A percentile compares a stretch with the other conserved stretches of the same genome.
These are phyloP conservation scores for Menidia beryllina DNA, from an alignment of 2,113 vertebrate genomes.

Conservation along the genomic window DNA sequence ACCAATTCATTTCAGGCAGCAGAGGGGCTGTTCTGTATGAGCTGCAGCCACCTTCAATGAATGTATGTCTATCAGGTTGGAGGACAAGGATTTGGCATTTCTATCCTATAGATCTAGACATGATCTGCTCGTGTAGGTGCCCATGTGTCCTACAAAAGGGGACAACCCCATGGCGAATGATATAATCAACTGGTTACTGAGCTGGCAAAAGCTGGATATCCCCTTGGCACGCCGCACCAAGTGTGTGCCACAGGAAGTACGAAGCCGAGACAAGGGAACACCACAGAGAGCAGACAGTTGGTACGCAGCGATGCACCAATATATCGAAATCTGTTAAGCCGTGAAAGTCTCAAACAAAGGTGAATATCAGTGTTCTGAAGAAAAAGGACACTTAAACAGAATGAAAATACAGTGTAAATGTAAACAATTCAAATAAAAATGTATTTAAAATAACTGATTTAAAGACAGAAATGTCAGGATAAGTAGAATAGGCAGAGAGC, in stretches of 20 bases:
- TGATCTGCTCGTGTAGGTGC: conserved; percentile 9
- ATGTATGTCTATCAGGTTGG: not conserved
- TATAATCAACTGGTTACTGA: conserved; percentile 66
- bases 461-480: no score
- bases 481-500: not conserved
- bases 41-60: conserved; percentile 19
- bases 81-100: conserved; percentile 2
- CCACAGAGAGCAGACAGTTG: conserved; percentile 57
- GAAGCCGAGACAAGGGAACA: conserved; percentile 50
- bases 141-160: conserved; percentile 14
- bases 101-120: conserved; percentile 24
- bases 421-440: no score
- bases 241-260: conserved; percentile 65
- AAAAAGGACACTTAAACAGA: no score
- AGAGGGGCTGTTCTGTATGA: conserved; percentile 20
- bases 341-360: not conserved
- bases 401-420: no score
- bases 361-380: not conserved
- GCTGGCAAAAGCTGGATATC: conserved; percentile 69
- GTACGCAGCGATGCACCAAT: conserved; percentile 21
- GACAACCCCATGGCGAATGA: conserved; percentile 64
- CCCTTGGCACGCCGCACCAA: conserved; percentile 58
- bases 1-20: conserved; percentile 22
- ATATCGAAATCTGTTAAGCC: conserved; percentile 8
- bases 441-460: no score